A percentile compares a stretch with the other conserved stretches of the same genome.
Conservation (phyloP, 2,113 vertebrate species). For the Grantiella picta region DNA sequence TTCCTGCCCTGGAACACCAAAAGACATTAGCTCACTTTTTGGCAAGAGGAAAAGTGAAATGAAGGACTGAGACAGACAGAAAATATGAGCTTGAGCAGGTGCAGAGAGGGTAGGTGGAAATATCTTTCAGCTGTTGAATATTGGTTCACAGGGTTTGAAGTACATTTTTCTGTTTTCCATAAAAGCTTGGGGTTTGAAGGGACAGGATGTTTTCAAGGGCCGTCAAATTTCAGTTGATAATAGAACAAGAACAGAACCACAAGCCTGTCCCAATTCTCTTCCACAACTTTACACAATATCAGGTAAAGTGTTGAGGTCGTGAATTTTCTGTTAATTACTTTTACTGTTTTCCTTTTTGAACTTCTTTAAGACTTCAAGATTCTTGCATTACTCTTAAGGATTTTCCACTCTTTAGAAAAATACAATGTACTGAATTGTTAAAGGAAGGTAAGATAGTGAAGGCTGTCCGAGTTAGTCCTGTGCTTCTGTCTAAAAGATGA, state of each 20-base stretch:
- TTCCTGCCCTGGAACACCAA: not conserved
- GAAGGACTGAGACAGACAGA: not conserved
- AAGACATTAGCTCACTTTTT: slow-evolving; percentile 37
- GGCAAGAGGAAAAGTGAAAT: not conserved
- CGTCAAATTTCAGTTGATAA: not conserved
- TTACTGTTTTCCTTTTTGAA: not conserved
- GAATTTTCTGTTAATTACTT: not conserved
- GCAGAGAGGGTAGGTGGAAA: not conserved
- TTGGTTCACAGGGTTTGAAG: not conserved
- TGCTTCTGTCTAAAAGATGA: not conserved
- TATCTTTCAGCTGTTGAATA: not conserved
- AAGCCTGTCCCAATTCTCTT: not conserved
- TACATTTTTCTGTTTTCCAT: not conserved
- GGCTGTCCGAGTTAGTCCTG: not conserved
- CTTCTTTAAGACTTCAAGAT: not conserved
- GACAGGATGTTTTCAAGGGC: not conserved
- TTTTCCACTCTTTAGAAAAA: not conserved
- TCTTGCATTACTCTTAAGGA: not conserved
- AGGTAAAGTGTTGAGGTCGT: not conserved
- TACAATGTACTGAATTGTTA: not conserved
- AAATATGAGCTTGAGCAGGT: not conserved
- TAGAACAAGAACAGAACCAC: not conserved
- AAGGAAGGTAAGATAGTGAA: not conserved
- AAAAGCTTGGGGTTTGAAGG: not conserved
- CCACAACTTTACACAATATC: not conserved